phyloP scores from a whole-genome alignment of 2,888 invertebrate genomes.

The Lepidocyrtinus sp. region DNA sequence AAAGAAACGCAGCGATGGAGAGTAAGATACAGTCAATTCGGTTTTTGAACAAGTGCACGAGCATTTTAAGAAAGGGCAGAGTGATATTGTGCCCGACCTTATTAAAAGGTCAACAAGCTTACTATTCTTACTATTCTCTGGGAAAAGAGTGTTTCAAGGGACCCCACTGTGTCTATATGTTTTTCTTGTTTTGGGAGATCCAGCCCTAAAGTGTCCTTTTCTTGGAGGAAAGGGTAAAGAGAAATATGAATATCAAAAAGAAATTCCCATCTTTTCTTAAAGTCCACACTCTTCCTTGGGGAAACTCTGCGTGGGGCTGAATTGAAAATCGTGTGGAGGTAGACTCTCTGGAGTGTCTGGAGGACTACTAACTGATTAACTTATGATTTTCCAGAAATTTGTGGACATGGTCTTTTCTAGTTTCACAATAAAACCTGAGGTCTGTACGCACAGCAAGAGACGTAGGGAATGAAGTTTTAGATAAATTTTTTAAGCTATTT shows the following conservation, averaged over 20 bases:
- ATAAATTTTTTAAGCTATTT: slow-evolving; percentile 27
- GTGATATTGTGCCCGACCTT: slow-evolving; percentile 67
- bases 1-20: too few relatives aligned
- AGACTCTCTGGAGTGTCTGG: slow-evolving; percentile 5
- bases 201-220: slow-evolving; percentile 30
- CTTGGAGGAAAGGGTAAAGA: slow-evolving; percentile 26
- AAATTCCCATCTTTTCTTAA: slow-evolving; percentile 36
- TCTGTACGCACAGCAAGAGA: slow-evolving; percentile 54
- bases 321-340: background rate
- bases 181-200: slow-evolving; percentile 47
- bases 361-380: slow-evolving; percentile 37
- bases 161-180: slow-evolving; percentile 61
- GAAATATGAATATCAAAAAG: background rate
- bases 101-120: slow-evolving; percentile 70
- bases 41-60: slow-evolving; percentile 21
- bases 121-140: slow-evolving; percentile 48
- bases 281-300: slow-evolving; percentile 26
- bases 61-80: slow-evolving; percentile 13
- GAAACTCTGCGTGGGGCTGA: slow-evolving; percentile 41
- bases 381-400: slow-evolving; percentile 28
- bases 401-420: slow-evolving; percentile 20
- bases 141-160: slow-evolving; percentile 45
- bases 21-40: slow-evolving; percentile 21
- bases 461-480: background rate
- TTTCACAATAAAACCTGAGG: slow-evolving; percentile 46